Conservation (phyloP, 2,888 invertebrate genomes). For the Acanthosoma haemorrhoidale region DNA sequence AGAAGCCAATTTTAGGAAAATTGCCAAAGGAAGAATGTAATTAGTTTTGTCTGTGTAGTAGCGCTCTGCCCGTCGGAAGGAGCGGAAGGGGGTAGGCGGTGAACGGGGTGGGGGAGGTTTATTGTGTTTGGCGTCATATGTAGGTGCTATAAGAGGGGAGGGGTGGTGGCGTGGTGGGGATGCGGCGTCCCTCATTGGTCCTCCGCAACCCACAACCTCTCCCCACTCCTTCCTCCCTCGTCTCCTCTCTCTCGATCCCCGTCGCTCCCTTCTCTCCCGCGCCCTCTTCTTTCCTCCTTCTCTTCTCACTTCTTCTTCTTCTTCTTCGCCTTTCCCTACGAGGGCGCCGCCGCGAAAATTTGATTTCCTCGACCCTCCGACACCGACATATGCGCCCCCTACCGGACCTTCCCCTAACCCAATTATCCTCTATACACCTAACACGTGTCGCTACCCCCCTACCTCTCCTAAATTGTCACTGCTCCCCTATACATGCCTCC, state of each 20-base stretch:
- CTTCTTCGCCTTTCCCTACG: conserved; percentile 18
- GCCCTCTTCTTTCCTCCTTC: conserved; percentile 28
- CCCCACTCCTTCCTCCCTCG: conserved; percentile 36
- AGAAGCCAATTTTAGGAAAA: conserved; percentile 41
- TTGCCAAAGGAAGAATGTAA: conserved; percentile 40
- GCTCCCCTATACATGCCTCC: background rate
- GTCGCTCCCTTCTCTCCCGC: background rate
- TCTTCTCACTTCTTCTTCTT: conserved; percentile 30
- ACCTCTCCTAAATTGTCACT: conserved; percentile 33
- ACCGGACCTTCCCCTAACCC: conserved; percentile 32
- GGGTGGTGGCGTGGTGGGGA: conserved; percentile 39
- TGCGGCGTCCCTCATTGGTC: conserved; percentile 42
- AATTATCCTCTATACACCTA: conserved; percentile 36
- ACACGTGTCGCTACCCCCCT: conserved; percentile 32
- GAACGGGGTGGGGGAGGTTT: conserved; percentile 32
- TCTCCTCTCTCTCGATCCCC: background rate
- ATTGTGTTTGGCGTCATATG: conserved; percentile 39
- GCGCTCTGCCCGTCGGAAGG: conserved; percentile 29
- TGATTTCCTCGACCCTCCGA: conserved; percentile 9
- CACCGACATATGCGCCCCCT: conserved; percentile 20
- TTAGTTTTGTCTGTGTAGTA: conserved; percentile 36
- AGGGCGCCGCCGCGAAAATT: conserved; percentile 27
- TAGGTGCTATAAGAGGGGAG: conserved; percentile 39
- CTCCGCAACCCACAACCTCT: conserved; percentile 42
- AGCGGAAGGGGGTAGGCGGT: conserved; percentile 33